phyloP scores from a whole-genome alignment of 2,888 invertebrate species.

The Boloria selene region DNA sequence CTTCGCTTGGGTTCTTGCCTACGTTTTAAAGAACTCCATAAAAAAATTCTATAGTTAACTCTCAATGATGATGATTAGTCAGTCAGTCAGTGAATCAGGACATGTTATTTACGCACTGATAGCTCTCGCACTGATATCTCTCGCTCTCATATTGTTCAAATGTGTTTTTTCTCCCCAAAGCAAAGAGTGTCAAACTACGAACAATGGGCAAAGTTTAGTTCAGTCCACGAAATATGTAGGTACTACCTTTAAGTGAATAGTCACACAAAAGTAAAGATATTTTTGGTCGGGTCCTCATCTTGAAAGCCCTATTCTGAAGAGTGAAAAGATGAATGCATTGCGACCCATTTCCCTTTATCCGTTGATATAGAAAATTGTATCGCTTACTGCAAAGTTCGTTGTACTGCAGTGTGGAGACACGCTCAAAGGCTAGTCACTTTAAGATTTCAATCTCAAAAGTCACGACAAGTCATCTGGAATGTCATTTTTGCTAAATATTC shows the following conservation, averaged over 20 bases:
- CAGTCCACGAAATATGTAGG: constrained; percentile 6
- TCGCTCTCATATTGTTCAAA: too few relatives aligned
- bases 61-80: too few relatives aligned
- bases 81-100: too few relatives aligned
- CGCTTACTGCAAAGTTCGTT: constrained; percentile 16
- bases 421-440: constrained; percentile 5
- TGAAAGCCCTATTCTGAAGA: constrained; percentile 55
- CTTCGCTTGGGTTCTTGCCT: too few relatives aligned
- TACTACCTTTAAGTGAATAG: constrained; percentile 47
- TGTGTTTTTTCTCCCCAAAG: too few relatives aligned
- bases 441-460: constrained; percentile 13
- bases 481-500: constrained; percentile 1
- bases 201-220: neutral
- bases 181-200: too few relatives aligned
- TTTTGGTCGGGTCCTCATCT: constrained; percentile 41
- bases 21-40: too few relatives aligned
- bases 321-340: constrained; percentile 61
- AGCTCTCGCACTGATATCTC: too few relatives aligned
- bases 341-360: constrained; percentile 45
- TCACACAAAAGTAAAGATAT: constrained; percentile 50
- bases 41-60: too few relatives aligned
- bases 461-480: neutral
- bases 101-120: too few relatives aligned
- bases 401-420: neutral
- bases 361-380: constrained; percentile 27